A percentile compares a stretch with the other conserved stretches of the same genome.
Evolutionary conservation across 2,888 invertebrate genomes (phyloP).

Genomic region (Ectemnius lituratus): DNA sequence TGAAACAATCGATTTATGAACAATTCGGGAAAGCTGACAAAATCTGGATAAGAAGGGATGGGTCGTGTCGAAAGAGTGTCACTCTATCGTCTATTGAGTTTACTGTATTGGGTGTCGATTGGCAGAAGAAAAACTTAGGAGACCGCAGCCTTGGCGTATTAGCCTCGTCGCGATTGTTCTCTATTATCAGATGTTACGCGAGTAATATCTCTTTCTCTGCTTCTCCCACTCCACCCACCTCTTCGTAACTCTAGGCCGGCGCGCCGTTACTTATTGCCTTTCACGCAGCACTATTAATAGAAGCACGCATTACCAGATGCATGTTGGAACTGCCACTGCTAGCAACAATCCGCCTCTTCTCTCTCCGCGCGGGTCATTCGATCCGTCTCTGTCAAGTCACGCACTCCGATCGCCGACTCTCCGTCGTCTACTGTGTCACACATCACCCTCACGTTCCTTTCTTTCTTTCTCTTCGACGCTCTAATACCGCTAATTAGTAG

Average conservation of each 20-base stretch:
- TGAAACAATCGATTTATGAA: no score
- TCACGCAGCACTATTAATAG: conserved; percentile 41
- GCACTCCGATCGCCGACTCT: no score
- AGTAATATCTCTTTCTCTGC: conserved; percentile 33
- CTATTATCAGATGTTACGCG: conserved; percentile 36
- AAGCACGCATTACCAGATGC: not conserved
- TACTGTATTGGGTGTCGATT: conserved; percentile 14
- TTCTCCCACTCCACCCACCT: not conserved
- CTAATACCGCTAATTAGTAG: no score
- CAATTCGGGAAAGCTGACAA: no score
- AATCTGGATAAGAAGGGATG: no score
- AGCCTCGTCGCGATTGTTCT: conserved; percentile 24
- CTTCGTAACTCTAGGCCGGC: conserved; percentile 29
- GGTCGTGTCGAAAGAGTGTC: conserved; percentile 17
- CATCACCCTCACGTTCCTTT: conserved; percentile 19
- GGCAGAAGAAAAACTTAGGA: conserved; percentile 17
- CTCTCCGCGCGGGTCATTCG: conserved; percentile 20
- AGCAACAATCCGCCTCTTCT: no score
- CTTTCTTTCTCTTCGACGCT: conserved; percentile 19
- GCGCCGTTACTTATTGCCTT: conserved; percentile 34
- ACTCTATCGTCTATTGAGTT: conserved; percentile 13
- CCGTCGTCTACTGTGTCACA: no score
- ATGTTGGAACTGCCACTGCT: no score
- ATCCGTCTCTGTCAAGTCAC: no score
- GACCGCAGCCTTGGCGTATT: conserved; percentile 24